A percentile compares a stretch with the other conserved stretches of the same genome.
phyloP scores from a whole-genome alignment of 35 echinoderm and acorn worm species.

The Apostichopus japonicus region DNA sequence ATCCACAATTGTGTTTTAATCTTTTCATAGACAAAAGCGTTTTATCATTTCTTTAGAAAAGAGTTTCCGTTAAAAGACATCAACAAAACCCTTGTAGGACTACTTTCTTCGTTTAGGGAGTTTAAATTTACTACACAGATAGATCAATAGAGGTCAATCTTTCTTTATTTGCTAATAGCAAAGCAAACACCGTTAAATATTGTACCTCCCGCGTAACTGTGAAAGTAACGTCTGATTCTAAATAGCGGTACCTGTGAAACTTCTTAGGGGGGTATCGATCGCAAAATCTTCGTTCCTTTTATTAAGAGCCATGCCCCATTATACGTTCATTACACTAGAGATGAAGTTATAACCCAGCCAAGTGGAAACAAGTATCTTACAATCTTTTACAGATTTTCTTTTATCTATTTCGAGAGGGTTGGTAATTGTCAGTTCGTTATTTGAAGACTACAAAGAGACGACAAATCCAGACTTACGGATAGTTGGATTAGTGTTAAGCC shows the following conservation, averaged over 20 bases:
- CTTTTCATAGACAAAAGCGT: neutral
- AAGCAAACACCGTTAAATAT: neutral
- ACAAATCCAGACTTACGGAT: too few species aligned
- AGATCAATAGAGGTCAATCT: neutral
- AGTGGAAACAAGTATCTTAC: neutral
- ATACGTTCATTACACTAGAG: neutral
- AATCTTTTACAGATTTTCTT: neutral
- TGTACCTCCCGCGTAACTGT: slow-evolving; percentile 8
- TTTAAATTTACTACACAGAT: neutral
- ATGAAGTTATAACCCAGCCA: neutral
- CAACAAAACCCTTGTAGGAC: too few species aligned
- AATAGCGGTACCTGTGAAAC: slow-evolving; percentile 30
- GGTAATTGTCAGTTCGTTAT: neutral
- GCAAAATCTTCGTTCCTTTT: neutral
- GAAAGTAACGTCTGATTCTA: neutral
- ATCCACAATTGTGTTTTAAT: neutral
- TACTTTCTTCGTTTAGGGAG: neutral
- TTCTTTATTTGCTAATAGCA: slow-evolving; percentile 38
- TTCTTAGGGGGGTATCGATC: slow-evolving; percentile 2
- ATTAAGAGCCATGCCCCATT: neutral
- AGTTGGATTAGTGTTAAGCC: too few species aligned
- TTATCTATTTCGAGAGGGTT: neutral
- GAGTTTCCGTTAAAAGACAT: neutral
- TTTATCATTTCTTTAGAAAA: neutral
- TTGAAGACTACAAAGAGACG: neutral